Evolutionary conservation across 2,113 vertebrate genomes (phyloP).

Genomic region (Recurvirostra avosetta): DNA sequence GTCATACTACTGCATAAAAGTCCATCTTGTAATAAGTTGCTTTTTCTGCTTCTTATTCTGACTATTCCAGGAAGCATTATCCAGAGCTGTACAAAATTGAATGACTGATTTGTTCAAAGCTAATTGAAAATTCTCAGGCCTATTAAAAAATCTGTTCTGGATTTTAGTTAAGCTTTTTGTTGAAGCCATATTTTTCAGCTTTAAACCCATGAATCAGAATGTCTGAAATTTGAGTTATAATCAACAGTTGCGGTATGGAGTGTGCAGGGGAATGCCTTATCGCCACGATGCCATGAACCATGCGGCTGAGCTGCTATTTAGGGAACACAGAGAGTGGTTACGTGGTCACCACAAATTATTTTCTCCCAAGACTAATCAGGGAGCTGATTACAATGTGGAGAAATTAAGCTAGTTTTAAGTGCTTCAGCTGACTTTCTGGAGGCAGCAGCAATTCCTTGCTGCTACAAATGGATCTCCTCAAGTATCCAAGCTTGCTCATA

Average conservation of each 20-base stretch:
- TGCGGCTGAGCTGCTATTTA: background rate
- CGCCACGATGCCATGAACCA: accelerated
- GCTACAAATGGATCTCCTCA: background rate
- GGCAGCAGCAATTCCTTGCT: background rate
- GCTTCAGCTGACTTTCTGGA: background rate
- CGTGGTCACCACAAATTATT: background rate
- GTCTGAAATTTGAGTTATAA: background rate
- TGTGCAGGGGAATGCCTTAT: background rate
- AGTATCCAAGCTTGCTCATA: background rate
- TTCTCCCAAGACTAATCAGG: background rate
- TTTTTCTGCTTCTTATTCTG: background rate
- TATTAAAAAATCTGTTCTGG: background rate
- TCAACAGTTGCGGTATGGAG: background rate
- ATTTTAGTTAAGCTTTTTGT: background rate
- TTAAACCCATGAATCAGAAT: background rate
- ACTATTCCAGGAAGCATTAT: background rate
- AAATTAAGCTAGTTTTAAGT: background rate
- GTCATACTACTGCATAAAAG: background rate
- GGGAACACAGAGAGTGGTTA: background rate
- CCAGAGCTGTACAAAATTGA: background rate
- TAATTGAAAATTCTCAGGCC: conserved; percentile 9
- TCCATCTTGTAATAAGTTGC: background rate
- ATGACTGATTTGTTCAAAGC: background rate
- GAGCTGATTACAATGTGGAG: background rate
- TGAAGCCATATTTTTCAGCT: background rate